Percentiles rank a stretch among this genome's conserved stretches.
Evolutionary conservation across 1,140 invertebrate species (phyloP).

Genomic region (Telenomus remus): DNA sequence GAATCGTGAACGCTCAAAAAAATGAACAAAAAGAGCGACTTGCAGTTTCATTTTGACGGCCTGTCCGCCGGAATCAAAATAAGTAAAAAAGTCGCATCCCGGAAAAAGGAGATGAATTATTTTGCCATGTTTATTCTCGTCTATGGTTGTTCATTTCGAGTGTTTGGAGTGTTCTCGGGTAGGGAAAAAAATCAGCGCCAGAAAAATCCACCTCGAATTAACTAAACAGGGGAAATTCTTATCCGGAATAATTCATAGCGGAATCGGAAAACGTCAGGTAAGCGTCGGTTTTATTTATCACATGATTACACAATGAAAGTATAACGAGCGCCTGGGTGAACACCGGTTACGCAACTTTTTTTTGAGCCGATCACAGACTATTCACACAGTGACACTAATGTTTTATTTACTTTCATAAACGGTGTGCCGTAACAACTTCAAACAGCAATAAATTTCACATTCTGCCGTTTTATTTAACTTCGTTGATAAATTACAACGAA

Average conservation of each 20-base stretch:
- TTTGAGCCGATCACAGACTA: neutral
- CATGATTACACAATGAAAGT: too few species aligned
- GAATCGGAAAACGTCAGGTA: too few species aligned
- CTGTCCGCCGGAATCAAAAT: constrained; percentile 1
- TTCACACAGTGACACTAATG: neutral
- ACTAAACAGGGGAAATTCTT: too few species aligned
- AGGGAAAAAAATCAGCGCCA: too few species aligned
- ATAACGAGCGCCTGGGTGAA: too few species aligned
- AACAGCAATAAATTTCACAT: constrained; percentile 18
- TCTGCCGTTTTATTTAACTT: constrained; percentile 18
- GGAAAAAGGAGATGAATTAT: constrained; percentile 16
- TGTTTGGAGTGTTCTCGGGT: neutral
- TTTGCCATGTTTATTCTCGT: constrained; percentile 7
- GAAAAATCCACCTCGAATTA: too few species aligned
- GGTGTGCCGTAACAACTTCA: constrained; percentile 11
- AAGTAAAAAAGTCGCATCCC: neutral
- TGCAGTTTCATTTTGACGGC: constrained; percentile 8
- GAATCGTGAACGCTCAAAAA: neutral
- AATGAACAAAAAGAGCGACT: neutral
- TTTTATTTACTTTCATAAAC: constrained; percentile 22
- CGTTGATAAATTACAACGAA: constrained; percentile 4
- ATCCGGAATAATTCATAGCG: too few species aligned
- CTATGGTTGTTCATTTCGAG: constrained; percentile 5
- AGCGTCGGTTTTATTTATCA: neutral
- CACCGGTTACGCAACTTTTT: too few species aligned